phyloP scores from a whole-genome alignment of 1,140 invertebrate species.

The Kradibia gibbosae region DNA sequence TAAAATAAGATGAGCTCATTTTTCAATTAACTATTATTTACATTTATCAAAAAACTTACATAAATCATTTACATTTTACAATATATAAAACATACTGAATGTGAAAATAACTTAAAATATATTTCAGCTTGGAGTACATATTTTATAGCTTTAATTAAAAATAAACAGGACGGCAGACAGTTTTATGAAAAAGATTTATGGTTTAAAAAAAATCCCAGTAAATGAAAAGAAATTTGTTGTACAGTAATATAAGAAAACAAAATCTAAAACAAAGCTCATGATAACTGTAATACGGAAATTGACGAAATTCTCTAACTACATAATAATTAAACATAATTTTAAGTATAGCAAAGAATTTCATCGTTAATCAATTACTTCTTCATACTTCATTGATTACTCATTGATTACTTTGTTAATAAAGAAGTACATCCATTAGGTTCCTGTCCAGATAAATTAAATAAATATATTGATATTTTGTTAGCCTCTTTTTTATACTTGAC shows the following conservation, averaged over 20 bases:
- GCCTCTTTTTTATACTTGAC: not conserved
- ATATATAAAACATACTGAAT: not conserved
- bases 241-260: not conserved
- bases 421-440: too few species aligned
- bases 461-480: too few species aligned
- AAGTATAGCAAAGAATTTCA: not conserved
- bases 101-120: not conserved
- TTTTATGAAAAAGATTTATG: not conserved
- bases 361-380: not conserved
- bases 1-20: too few species aligned
- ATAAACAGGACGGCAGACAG: not conserved
- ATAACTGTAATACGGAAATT: not conserved
- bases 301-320: not conserved
- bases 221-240: slow-evolving; percentile 12
- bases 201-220: slow-evolving; percentile 11
- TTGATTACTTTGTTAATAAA: too few species aligned
- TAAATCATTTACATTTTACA: not conserved
- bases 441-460: too few species aligned
- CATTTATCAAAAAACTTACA: not conserved
- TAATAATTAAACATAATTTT: not conserved
- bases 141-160: slow-evolving; percentile 3
- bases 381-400: not conserved
- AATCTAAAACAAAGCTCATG: not conserved
- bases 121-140: not conserved
- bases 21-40: too few species aligned